Percentiles rank a stretch among this genome's conserved stretches.
Evolutionary conservation across 2,113 vertebrate genomes (phyloP).

Genomic region (Silurus glanis): DNA sequence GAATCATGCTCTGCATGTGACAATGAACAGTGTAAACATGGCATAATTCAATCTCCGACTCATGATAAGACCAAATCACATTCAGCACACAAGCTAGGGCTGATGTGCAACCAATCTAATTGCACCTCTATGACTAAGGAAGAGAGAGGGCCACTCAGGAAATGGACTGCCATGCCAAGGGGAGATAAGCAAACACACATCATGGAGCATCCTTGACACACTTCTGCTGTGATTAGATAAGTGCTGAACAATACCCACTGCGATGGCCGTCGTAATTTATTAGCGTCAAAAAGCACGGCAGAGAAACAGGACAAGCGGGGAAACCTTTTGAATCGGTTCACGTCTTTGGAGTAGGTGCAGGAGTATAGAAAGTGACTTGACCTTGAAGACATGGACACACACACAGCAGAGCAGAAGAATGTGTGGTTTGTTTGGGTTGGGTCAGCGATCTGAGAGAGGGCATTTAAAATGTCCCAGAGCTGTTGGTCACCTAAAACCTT

Average conservation of each 20-base stretch:
- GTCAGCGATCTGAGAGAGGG: neutral
- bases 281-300: neutral
- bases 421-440: neutral
- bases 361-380: neutral
- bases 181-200: slow-evolving; percentile 68
- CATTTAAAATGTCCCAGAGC: neutral
- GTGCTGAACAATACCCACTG: slow-evolving; percentile 33
- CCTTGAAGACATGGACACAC: neutral
- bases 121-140: slow-evolving; percentile 59
- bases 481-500: neutral
- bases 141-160: slow-evolving; percentile 55
- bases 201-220: slow-evolving; percentile 41
- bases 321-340: slow-evolving; percentile 11
- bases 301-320: neutral
- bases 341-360: neutral
- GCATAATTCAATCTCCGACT: slow-evolving; percentile 69
- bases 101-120: slow-evolving; percentile 71
- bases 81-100: slow-evolving; percentile 67
- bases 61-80: slow-evolving; percentile 71
- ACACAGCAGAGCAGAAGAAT: neutral
- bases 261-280: slow-evolving; percentile 26
- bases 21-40: slow-evolving; percentile 50
- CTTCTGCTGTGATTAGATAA: slow-evolving; percentile 50
- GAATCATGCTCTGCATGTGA: slow-evolving; percentile 8
- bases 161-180: slow-evolving; percentile 64